Evolutionary conservation across 1,140 invertebrate species (phyloP).

Genomic region (Heliconius hermathena): DNA sequence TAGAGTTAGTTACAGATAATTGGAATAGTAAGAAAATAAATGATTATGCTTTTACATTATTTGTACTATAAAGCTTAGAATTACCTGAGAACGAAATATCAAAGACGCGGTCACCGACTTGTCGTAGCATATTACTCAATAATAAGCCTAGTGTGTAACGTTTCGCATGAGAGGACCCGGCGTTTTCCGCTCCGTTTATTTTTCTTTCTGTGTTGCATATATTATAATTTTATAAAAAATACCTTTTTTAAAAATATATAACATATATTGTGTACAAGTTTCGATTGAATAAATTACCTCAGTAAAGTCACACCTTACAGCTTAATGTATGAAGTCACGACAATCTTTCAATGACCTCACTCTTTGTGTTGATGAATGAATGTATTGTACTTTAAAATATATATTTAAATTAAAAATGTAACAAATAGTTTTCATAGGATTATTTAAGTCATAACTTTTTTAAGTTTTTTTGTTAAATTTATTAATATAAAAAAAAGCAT

Average conservation of each 20-base stretch:
- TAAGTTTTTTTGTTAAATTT: too few species aligned
- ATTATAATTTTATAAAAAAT: slow-evolving; percentile 7
- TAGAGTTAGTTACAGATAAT: too few species aligned
- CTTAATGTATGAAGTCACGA: slow-evolving; percentile 17
- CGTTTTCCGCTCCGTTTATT: slow-evolving; percentile 51
- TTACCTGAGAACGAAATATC: neutral
- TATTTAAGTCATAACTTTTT: too few species aligned
- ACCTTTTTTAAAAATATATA: neutral
- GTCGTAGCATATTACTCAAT: slow-evolving; percentile 40
- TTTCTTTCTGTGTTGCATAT: slow-evolving; percentile 29
- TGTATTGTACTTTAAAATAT: neutral
- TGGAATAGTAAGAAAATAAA: neutral
- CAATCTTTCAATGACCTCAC: slow-evolving; percentile 16
- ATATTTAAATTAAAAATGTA: too few species aligned
- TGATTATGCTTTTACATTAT: neutral
- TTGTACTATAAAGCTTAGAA: neutral
- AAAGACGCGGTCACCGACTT: slow-evolving; percentile 26
- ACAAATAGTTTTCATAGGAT: too few species aligned
- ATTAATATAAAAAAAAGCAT: too few species aligned
- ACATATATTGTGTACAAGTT: neutral
- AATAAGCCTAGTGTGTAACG: slow-evolving; percentile 49
- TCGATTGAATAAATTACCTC: neutral
- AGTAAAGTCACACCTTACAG: slow-evolving; percentile 3
- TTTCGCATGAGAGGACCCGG: slow-evolving; percentile 52
- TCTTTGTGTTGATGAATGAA: slow-evolving; percentile 10